Conservation (phyloP, 2,113 vertebrate species). For the Solenodon paradoxus region DNA sequence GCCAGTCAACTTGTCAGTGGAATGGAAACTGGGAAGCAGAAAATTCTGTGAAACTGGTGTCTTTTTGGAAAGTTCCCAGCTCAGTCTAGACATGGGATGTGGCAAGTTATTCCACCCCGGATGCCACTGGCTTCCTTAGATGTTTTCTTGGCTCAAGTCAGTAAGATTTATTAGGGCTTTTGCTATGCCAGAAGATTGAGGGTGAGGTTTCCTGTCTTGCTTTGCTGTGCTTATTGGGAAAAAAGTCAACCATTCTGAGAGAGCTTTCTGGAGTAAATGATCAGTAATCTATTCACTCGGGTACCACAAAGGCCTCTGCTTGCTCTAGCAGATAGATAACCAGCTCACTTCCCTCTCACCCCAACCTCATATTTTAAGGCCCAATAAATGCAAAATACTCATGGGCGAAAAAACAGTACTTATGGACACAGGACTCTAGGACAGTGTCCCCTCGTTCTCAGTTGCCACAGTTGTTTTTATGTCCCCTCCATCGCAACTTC, state of each 20-base stretch:
- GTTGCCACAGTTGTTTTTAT: not conserved
- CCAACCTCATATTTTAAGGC: not conserved
- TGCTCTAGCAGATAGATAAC: not conserved
- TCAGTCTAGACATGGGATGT: slow-evolving; percentile 26
- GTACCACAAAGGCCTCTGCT: not conserved
- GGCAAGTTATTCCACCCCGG: not conserved
- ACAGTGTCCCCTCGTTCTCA: not conserved
- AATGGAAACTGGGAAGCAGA: not conserved
- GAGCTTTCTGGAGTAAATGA: not conserved
- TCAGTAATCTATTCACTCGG: not conserved
- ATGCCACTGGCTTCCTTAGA: not conserved
- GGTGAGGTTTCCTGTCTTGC: slow-evolving; percentile 50
- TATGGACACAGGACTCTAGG: not conserved
- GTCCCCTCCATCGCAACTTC: not conserved
- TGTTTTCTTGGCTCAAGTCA: slow-evolving; percentile 16
- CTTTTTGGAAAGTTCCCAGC: slow-evolving; percentile 33
- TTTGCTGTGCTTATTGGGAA: not conserved
- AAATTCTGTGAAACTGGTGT: not conserved
- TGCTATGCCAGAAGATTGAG: not conserved
- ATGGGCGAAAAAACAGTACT: too few relatives aligned
- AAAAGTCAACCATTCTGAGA: not conserved
- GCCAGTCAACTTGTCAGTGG: not conserved
- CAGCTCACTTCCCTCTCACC: not conserved
- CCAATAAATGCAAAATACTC: not conserved
- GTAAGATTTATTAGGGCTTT: not conserved